Conservation (phyloP, 2,113 vertebrate species). For the Hypocryptadius cinnamomeus region DNA sequence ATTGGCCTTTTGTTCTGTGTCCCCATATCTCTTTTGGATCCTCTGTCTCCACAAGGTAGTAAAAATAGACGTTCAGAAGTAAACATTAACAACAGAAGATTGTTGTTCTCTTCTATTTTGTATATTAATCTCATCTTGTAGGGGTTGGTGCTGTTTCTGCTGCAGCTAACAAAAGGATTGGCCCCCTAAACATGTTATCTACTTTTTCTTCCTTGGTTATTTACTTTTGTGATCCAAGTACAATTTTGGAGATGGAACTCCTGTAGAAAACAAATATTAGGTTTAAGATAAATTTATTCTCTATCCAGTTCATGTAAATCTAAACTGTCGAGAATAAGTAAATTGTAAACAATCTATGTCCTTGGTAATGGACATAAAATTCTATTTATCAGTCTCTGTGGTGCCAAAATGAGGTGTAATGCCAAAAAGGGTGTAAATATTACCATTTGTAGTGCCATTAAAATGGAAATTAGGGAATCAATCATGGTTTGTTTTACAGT, state of each 20-base stretch:
- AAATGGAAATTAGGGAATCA: slow-evolving; percentile 47
- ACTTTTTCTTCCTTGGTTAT: not conserved
- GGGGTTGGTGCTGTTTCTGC: not conserved
- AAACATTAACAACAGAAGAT: not conserved
- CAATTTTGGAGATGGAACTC: not conserved
- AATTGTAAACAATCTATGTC: not conserved
- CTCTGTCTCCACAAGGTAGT: not conserved
- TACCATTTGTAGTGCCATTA: slow-evolving; percentile 34
- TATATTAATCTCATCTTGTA: not conserved
- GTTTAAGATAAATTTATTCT: slow-evolving; percentile 9
- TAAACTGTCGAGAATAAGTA: not conserved
- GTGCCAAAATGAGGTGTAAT: slow-evolving; percentile 7
- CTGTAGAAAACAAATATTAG: not conserved
- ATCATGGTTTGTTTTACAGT: not conserved
- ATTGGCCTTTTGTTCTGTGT: not conserved
- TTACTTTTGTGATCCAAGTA: not conserved
- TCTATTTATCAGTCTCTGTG: slow-evolving; percentile 5
- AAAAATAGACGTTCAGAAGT: not conserved
- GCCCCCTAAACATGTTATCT: not conserved
- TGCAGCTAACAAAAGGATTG: not conserved
- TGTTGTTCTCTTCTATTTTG: not conserved
- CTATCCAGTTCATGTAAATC: not conserved
- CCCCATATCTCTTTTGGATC: not conserved
- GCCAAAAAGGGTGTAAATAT: slow-evolving; percentile 45
- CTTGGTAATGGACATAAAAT: slow-evolving; percentile 1